Conservation (phyloP, 2,888 invertebrate species). For the Sinelater perroti region DNA sequence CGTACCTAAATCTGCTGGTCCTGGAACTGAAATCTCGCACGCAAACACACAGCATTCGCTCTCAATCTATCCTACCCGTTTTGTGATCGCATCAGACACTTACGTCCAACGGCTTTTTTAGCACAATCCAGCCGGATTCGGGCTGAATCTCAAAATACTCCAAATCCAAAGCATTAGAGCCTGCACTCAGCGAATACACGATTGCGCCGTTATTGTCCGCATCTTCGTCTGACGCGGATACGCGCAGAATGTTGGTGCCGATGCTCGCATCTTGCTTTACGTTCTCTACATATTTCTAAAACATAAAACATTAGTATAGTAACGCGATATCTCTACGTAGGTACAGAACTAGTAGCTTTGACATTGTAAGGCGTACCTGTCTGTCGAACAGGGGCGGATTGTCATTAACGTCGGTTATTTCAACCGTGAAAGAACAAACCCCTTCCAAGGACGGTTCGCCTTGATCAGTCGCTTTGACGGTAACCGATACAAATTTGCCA, state of each 20-base stretch:
- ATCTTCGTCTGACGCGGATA: conserved; percentile 96
- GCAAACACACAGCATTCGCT: conserved; percentile 38
- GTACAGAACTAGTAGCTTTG: not conserved
- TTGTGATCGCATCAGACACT: conserved; percentile 66
- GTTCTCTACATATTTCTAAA: conserved; percentile 95
- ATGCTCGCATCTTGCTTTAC: conserved; percentile 97
- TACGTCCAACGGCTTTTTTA: conserved; percentile 96
- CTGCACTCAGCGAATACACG: conserved; percentile 88
- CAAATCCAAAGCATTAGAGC: conserved; percentile 86
- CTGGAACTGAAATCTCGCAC: conserved; percentile 36
- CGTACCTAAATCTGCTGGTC: conserved; percentile 41
- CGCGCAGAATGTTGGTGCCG: conserved; percentile 91
- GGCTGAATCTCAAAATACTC: conserved; percentile 97
- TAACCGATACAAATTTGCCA: conserved; percentile 95
- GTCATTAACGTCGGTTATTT: conserved; percentile 97
- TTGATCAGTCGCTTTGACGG: conserved; percentile 97
- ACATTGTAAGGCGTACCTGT: conserved; percentile 73
- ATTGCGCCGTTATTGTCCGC: conserved; percentile 97
- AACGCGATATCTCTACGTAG: not conserved
- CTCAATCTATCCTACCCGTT: conserved; percentile 42
- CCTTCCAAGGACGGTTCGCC: conserved; percentile 98
- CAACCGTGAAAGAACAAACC: conserved; percentile 97
- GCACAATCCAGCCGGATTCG: conserved; percentile 96
- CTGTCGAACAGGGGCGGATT: conserved; percentile 95
- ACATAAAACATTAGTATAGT: conserved; percentile 47